phyloP scores from a whole-genome alignment of 2,113 vertebrate species.

The Chloebia gouldiae region DNA sequence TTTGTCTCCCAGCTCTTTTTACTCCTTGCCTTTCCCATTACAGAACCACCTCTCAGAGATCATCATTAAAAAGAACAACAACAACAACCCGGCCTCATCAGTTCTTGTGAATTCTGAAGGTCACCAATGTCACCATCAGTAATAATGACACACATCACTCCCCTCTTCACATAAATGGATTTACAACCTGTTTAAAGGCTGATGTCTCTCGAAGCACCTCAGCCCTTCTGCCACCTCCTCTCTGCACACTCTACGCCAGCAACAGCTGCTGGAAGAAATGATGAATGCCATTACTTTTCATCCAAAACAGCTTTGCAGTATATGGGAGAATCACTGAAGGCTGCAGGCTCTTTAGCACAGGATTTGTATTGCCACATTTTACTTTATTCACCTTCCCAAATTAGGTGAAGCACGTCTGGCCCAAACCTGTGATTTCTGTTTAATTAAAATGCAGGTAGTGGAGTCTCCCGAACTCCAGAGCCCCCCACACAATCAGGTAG shows the following conservation, averaged over 20 bases:
- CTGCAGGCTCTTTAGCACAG: conserved; percentile 23
- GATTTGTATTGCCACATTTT: conserved; percentile 27
- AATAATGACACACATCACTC: conserved; percentile 25
- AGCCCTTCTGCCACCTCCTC: background rate
- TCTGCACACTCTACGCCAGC: background rate
- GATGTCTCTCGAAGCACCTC: background rate
- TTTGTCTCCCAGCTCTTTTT: background rate
- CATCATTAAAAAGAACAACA: conserved; percentile 45
- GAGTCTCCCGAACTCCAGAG: conserved; percentile 9
- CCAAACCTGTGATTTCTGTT: conserved; percentile 20
- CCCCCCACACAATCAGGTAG: conserved; percentile 26
- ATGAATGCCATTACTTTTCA: conserved; percentile 52
- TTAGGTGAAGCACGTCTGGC: background rate
- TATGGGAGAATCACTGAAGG: background rate
- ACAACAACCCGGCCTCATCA: background rate
- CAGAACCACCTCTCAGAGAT: background rate
- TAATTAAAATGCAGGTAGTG: conserved; percentile 39
- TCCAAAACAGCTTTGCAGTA: conserved; percentile 41
- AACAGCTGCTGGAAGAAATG: conserved; percentile 52
- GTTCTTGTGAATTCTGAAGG: conserved; percentile 52
- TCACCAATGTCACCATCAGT: conserved; percentile 11
- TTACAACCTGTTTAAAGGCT: conserved; percentile 38
- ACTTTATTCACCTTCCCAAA: conserved; percentile 47
- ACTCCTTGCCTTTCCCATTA: background rate
- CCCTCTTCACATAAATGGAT: conserved; percentile 9